These are phyloP conservation scores for Diaprepes abbreviatus DNA, from an alignment of 2,888 invertebrate genomes.

Conservation along the genomic window DNA sequence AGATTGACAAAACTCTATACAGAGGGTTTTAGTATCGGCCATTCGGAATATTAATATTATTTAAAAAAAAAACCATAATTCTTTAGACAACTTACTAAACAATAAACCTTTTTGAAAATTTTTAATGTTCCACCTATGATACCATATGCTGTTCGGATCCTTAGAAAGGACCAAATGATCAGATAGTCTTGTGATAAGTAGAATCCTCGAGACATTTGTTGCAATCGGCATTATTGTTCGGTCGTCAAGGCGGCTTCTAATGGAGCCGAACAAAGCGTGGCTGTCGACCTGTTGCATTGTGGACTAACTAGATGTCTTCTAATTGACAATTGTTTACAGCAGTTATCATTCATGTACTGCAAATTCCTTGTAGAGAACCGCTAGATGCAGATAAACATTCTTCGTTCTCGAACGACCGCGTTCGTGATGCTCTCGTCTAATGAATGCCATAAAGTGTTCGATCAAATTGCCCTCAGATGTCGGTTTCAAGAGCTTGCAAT, in stretches of 20 bases:
- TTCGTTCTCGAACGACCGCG: slow-evolving; percentile 53
- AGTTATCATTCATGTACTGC: slow-evolving; percentile 68
- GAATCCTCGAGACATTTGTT: slow-evolving; percentile 64
- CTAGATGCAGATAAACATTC: slow-evolving; percentile 60
- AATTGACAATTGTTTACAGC: slow-evolving; percentile 69
- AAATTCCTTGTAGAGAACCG: slow-evolving; percentile 65
- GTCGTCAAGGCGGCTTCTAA: slow-evolving; percentile 62
- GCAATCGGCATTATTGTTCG: slow-evolving; percentile 64
- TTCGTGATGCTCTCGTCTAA: slow-evolving; percentile 60
- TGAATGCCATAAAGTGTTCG: slow-evolving; percentile 60
- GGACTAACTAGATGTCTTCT: slow-evolving; percentile 67
- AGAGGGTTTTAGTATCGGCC: no score
- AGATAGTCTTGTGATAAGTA: slow-evolving; percentile 64
- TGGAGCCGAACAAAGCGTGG: slow-evolving; percentile 64
- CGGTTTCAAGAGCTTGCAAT: slow-evolving; percentile 40
- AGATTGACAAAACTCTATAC: no score
- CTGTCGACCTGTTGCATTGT: slow-evolving; percentile 65
- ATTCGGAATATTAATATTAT: no score
- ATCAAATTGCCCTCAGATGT: slow-evolving; percentile 55
- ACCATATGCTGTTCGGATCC: slow-evolving; percentile 8
- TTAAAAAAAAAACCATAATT: no score
- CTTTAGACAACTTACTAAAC: no score
- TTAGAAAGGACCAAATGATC: slow-evolving; percentile 49
- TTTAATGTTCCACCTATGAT: neutral
- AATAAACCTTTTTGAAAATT: neutral